A percentile compares a stretch with the other conserved stretches of the same genome.
These are phyloP conservation scores for Autographa pulchrina DNA, from an alignment of 2,888 invertebrate genomes.

Conservation along the genomic window DNA sequence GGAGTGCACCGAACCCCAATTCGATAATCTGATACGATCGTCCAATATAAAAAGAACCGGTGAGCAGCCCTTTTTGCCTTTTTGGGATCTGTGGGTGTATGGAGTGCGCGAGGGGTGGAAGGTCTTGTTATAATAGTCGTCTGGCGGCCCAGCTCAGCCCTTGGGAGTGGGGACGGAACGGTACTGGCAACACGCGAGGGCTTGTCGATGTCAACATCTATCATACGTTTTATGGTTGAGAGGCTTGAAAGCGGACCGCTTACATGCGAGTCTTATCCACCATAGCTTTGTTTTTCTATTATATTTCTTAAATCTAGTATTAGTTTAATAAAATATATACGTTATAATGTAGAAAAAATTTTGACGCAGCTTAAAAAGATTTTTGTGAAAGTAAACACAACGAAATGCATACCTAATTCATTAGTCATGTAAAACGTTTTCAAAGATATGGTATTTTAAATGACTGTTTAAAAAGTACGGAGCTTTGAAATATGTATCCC, in stretches of 20 bases:
- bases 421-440: background rate
- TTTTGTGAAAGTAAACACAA: background rate
- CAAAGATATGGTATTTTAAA: constrained; percentile 4
- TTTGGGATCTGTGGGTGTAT: constrained; percentile 57
- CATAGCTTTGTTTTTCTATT: constrained; percentile 65
- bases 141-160: constrained; percentile 75
- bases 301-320: constrained; percentile 49
- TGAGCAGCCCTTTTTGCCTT: constrained; percentile 61
- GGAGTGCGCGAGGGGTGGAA: constrained; percentile 63
- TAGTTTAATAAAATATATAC: background rate
- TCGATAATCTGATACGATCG: constrained; percentile 75
- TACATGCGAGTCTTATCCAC: constrained; percentile 79
- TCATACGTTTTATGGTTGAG: constrained; percentile 86
- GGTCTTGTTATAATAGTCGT: constrained; percentile 72
- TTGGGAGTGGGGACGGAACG: constrained; percentile 83
- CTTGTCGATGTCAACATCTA: constrained; percentile 83
- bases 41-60: constrained; percentile 73
- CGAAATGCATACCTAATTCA: background rate
- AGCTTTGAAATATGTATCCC: background rate
- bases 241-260: constrained; percentile 82
- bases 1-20: constrained; percentile 86
- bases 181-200: constrained; percentile 83
- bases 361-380: background rate
- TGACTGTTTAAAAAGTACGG: background rate
- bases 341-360: no score